These are phyloP conservation scores for Digitonthophagus gazella DNA, from an alignment of 2,888 invertebrate species.

Conservation along the genomic window DNA sequence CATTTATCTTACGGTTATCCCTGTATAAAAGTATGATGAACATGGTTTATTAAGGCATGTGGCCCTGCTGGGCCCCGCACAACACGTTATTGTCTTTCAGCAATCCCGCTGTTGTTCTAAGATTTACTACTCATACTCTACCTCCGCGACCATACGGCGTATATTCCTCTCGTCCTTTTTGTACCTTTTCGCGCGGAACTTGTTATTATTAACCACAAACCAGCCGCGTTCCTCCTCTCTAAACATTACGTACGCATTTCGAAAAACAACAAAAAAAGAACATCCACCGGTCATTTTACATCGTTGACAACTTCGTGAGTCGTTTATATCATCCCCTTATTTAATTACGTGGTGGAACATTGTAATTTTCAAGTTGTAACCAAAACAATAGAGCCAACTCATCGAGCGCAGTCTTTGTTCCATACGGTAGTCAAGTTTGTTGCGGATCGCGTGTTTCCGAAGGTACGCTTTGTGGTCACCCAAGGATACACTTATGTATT, in stretches of 20 bases:
- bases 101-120: slow-evolving; percentile 16
- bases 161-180: not conserved
- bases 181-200: not conserved
- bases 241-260: not conserved
- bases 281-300: no score
- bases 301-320: no score
- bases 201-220: not conserved
- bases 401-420: not conserved
- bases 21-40: slow-evolving; percentile 15
- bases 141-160: not conserved
- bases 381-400: not conserved
- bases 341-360: no score
- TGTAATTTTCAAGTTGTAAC: no score
- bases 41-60: slow-evolving; percentile 15
- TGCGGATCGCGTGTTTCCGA: not conserved
- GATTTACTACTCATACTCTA: slow-evolving; percentile 20
- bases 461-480: not conserved
- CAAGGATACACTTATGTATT: not conserved
- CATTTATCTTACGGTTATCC: slow-evolving; percentile 12
- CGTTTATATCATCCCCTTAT: no score
- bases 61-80: slow-evolving; percentile 12
- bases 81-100: slow-evolving; percentile 21
- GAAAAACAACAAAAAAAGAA: no score
- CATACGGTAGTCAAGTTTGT: not conserved
- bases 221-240: not conserved